Base-by-base conservation (phyloP, 2,113 vertebrate genomes). In the Lophochroa leadbeateri region DNA sequence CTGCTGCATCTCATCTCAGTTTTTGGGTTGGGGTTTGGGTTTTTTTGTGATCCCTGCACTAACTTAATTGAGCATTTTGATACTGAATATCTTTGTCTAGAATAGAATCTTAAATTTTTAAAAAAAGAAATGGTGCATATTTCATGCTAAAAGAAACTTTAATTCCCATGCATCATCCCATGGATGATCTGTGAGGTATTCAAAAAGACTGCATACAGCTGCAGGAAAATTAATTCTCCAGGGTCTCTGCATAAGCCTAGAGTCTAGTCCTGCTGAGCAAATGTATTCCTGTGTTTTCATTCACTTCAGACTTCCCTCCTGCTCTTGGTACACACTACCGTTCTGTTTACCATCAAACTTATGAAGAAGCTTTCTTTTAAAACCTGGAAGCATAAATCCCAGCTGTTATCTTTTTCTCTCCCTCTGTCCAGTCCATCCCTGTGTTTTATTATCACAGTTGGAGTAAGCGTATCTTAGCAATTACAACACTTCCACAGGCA, bases 401-500 rank as follows among this genome's bases (percentile, higher is more conserved):
- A 96, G 91, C 91, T 97, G 92, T 23, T 95, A 86, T 83, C 86
- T 95, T 57, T 96, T 69, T 75, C 25, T 49, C 52, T 93, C 46
- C 39, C 58, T 52, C 64, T 85, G 27, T 55, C 58, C 65, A 47
- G 49, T 81, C 88, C 61, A 81, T 95, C 82, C 75, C 69, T 20
- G 11, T 4, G 2, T 85, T 95, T 93, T 94, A 88, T 96, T 96
- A 97, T 88, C 96, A 82, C 91, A 94, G 96, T 86, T 89, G 93
- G 96, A 80, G 94, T 47, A 67, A 88, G 90, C 81, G 5, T 65
- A 97, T 65, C 97, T 94, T 95, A 72, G 97, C 97, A 96, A 96
- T 96, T 95, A 97, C 96, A 82, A 15, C 46, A 71, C 91, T 93
- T 92, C 92, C 92, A 96, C 74, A 70, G 96, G 95, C 64, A 33